Percentiles rank a stretch among this genome's conserved stretches.
phyloP scores from a whole-genome alignment of 2,797 vertebrate species.

The Oryzias dopingdopingensis region DNA sequence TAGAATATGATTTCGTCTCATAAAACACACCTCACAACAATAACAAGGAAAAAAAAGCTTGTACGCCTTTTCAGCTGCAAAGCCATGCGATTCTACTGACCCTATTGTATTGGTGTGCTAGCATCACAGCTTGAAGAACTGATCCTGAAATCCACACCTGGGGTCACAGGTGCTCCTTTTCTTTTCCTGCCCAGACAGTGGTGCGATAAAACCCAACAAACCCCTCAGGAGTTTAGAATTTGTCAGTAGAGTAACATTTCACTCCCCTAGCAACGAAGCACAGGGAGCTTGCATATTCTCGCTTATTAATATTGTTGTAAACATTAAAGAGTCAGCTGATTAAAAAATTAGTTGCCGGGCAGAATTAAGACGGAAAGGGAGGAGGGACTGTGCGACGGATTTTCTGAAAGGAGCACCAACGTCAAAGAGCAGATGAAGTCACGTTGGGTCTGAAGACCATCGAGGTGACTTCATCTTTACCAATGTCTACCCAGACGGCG shows the following conservation, averaged over 20 bases:
- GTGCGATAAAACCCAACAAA: conserved; percentile 38
- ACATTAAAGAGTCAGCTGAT: conserved; percentile 68
- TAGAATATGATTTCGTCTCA: conserved; percentile 61
- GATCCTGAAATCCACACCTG: conserved; percentile 63
- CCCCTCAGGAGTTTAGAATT: conserved; percentile 47
- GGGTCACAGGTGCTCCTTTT: conserved; percentile 75
- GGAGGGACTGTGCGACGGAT: conserved; percentile 15
- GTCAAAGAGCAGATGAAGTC: conserved; percentile 58
- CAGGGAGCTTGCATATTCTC: conserved; percentile 74
- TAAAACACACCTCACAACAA: conserved; percentile 53
- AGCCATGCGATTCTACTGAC: conserved; percentile 70
- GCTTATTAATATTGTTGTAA: conserved; percentile 59
- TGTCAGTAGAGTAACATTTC: conserved; percentile 38
- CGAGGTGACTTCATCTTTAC: conserved; percentile 54
- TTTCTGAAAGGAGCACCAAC: conserved; percentile 68
- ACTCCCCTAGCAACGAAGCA: conserved; percentile 49
- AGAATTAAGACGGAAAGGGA: conserved; percentile 56
- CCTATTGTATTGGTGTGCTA: conserved; percentile 60
- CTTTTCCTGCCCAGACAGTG: conserved; percentile 53
- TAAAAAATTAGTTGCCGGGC: conserved; percentile 62
- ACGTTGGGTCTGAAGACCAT: conserved; percentile 26
- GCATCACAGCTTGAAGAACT: conserved; percentile 65
- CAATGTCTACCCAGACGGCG: conserved; percentile 30
- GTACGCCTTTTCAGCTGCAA: conserved; percentile 61
- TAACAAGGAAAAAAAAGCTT: conserved; percentile 53